Base-by-base conservation (phyloP, 1,140 invertebrate species). In the Thalassaphorura encarpata region DNA sequence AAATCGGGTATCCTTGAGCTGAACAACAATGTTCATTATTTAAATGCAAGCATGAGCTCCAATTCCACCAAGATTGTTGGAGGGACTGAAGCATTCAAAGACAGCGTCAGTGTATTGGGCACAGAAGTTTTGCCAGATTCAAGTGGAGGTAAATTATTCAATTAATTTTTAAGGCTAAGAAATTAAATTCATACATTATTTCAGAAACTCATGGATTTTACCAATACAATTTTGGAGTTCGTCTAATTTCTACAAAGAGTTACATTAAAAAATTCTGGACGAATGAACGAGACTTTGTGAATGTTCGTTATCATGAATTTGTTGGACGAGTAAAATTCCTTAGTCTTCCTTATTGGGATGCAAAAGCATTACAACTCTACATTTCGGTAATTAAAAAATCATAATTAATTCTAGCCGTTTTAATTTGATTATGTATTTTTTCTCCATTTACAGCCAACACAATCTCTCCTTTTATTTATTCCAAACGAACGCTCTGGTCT, bases 281-380 rank as follows among this genome's bases (percentile, higher is more conserved):
- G 5, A 64, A 64, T 31, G 63, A 64, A 28, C 24, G 52, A 29
- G 63, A 64, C 55, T 52, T 18, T n/a, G 40, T 52, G 2, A 60
- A 64, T 43, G 39, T 42, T 2, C 45, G 42, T 6, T 61, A 33
- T 33, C 26, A 58, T 6, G 63, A 64, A 23, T 56, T 50, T 24
- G 36, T 46, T 8, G 52, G 52, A 28, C n/a, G 39, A 15, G 52
- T 61, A 8, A 58, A 61, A 26, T 64, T 61, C 45, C 36, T 64
- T 1, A 40, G 27, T 19, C 51, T 61, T 18, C 46, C 55, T 6
- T 50, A 56, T n/a, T 64, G 57, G 56, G 62, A 64, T 51, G 54
- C 57, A 15, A 58, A 50, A 47, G 54, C 57, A 19, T 39, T 60
- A 49, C 55, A 52, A 29, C 53, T 21, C 53, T 59, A n/a, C 33